Base-by-base conservation (phyloP, 2,797 vertebrate genomes). In the Gallinago solitaria region DNA sequence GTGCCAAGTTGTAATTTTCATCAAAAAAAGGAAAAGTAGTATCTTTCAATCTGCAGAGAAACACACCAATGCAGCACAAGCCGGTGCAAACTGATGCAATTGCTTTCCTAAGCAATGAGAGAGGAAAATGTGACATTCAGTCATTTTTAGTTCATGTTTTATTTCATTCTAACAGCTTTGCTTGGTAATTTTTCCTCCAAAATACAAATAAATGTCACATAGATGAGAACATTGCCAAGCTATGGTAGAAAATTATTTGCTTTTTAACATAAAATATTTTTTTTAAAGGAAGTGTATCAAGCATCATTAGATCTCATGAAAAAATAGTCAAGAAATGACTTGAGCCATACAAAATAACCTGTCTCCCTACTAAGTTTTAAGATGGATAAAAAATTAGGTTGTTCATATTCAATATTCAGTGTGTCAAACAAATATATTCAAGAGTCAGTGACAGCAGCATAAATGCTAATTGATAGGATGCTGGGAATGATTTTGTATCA, bases 401-500 rank as follows among this genome's bases (percentile, higher is more conserved):
- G 21, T 25, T 76, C 28, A 5, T 70, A 6, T 45, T 81, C 27
- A 79, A 18, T 60, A 45, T 61, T 80, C 64, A 57, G 65, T 7
- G 64, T 84, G 47, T 81, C 78, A 79, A 50, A 74, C 28, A 48
- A 85, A 76, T 48, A 50, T 28, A 35, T 67, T 78, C 69, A 69
- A 18, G 56, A 80, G 68, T 37, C 78, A 27, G 76, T 54, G 91
- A 67, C 85, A 91, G 79, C 33, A 59, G n/a, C 50, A 37, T 79
- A 78, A 76, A 81, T 81, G 87, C 48, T 87, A 78, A 94, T 61
- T 80, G 92, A 79, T 76, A 65, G 90, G 78, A 68, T 83, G 69
- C 74, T 87, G 67, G 86, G 37, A 90, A 94, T 71, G 73, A 86
- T 92, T 92, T 93, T 82, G 28, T 60, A 89, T 91, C 87, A 80